Evolutionary conservation across 1,140 invertebrate species (phyloP).

Genomic region (Scaptomyza hsui): DNA sequence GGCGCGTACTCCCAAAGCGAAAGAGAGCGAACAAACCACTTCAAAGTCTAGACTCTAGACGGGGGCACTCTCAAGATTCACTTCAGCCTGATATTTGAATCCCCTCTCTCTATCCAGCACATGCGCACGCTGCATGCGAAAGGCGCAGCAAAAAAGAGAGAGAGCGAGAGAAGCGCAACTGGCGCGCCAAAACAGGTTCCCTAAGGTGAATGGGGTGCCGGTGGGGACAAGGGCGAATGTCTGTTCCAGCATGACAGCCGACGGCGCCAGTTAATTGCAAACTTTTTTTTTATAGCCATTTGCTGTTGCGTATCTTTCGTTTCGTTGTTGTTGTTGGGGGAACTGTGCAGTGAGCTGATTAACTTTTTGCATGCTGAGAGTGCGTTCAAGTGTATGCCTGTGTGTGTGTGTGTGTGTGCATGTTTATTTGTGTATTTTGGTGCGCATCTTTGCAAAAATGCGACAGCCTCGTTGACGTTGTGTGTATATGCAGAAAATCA

Average conservation of each 20-base stretch:
- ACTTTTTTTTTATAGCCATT: constrained; percentile 60
- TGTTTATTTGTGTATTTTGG: constrained; percentile 19
- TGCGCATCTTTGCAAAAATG: constrained; percentile 57
- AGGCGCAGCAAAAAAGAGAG: neutral
- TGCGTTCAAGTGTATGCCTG: constrained; percentile 46
- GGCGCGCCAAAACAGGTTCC: constrained; percentile 79
- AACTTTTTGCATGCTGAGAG: constrained; percentile 75
- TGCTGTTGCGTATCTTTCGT: constrained; percentile 46
- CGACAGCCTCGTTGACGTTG: constrained; percentile 21
- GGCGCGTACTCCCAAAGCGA: constrained; percentile 34
- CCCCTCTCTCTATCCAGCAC: constrained; percentile 30
- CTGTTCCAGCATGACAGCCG: constrained; percentile 70
- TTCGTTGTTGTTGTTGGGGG: constrained; percentile 33
- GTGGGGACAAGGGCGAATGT: constrained; percentile 31
- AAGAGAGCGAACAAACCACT: constrained; percentile 23
- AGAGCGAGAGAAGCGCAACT: constrained; percentile 40
- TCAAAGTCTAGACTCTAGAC: constrained; percentile 35
- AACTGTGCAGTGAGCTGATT: constrained; percentile 62
- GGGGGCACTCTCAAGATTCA: neutral
- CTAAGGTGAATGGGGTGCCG: constrained; percentile 29
- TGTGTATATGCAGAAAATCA: constrained; percentile 67
- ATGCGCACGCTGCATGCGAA: constrained; percentile 59
- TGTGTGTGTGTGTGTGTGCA: constrained; percentile 26
- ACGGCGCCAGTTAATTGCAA: constrained; percentile 83
- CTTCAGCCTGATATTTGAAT: too few species aligned